Conservation (phyloP, 2,797 vertebrate genomes). For the Syngnathus rostellatus region DNA sequence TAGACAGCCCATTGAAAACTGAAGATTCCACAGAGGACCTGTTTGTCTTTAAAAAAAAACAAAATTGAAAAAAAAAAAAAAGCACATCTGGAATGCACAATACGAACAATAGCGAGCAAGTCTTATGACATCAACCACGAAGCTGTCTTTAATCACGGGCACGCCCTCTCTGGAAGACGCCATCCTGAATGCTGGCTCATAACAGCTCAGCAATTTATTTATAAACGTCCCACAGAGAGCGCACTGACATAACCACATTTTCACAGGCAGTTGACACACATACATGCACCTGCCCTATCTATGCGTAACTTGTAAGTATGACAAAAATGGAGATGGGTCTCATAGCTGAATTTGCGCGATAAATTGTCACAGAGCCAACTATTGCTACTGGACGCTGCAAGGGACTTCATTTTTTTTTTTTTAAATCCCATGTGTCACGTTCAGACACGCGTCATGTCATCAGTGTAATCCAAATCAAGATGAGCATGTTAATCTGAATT, state of each 20-base stretch:
- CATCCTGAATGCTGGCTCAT: conserved; percentile 51
- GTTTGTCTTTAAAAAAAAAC: no score
- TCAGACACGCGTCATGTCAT: no score
- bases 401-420: no score
- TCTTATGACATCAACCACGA: conserved; percentile 19
- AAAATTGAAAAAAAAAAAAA: not conserved
- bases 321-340: no score
- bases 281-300: conserved; percentile 19
- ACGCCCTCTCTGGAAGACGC: conserved; percentile 48
- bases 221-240: conserved; percentile 50
- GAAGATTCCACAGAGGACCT: not conserved
- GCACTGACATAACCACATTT: conserved; percentile 42
- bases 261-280: conserved; percentile 32
- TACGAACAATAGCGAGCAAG: not conserved
- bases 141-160: conserved; percentile 30
- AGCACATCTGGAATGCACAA: not conserved
- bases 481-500: not conserved
- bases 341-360: no score
- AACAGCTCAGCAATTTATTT: conserved; percentile 67
- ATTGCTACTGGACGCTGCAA: no score
- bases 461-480: no score
- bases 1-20: not conserved
- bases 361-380: no score
- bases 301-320: no score
- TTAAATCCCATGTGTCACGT: no score